Evolutionary conservation across 2,797 vertebrate species (phyloP), one percentile per base, ranked within the genome.

Genomic region (Chaetodon trifasciatus): DNA sequence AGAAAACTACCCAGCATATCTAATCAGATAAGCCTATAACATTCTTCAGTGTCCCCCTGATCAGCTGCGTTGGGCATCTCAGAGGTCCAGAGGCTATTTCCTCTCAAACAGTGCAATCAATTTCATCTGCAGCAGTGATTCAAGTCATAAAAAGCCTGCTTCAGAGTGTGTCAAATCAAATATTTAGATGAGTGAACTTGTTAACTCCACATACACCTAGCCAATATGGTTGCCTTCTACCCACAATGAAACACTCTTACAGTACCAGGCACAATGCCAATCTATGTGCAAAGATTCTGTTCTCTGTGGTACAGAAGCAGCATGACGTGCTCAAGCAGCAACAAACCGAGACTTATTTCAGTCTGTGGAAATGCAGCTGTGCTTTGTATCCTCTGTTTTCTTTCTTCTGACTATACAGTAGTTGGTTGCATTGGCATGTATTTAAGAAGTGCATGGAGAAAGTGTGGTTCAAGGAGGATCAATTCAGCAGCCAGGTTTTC

Each of bases 341-440:
- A n/a, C 9, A 28, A 37, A 52, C 39, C 7, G 28, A 61, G 70
- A 39, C n/a, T 37, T 37, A 52, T 70, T 52, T 66, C 44, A 76
- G 56, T 63, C 15, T 37, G 16, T 17, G 49, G 6, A 12, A 49
- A 56, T 52, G 21, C 11, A 75, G 58, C 60, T 16, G 32, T 17
- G 17, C 15, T 70, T 21, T 53, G 28, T 32, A 32, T 32, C 28
- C 28, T 3, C 4, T 32, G 28, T 32, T 28, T 65, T 52, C 47
- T 62, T 32, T 52, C 19, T 21, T 37, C 50, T 12, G 3, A 32
- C 28, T 4, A 32, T 32, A 28, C 28, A 28, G 28, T 2, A 28
- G 28, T 4, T 32, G 4, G 28, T 4, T 32, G 28, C 28, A 8
- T 39, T 50, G 6, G 21, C 52, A 24, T 74, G 52, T 49, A 44